Base-by-base conservation (phyloP, 1,140 invertebrate species). In the Holotrichia oblita region DNA sequence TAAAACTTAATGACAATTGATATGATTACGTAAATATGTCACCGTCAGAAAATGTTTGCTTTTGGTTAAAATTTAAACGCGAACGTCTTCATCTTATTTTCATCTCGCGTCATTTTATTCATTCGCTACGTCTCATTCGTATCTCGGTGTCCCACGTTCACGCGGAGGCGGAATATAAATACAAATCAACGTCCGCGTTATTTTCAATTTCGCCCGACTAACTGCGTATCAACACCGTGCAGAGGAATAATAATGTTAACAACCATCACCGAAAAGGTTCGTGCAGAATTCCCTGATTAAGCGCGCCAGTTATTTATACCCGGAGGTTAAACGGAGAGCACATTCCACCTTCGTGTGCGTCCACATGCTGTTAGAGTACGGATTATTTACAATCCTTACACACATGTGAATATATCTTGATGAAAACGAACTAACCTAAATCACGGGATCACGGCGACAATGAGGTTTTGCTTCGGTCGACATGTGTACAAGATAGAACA, bases 271-370 rank as follows among this genome's bases (percentile, higher is more conserved):
- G 48, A 17, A 17, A 55, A 55, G 48, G 48, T 55, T 17, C 48
- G 48, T 55, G 48, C 48, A 55, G 48, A 55, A 55, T 55, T 55
- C 48, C 48, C 48, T 55, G 48, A 55, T 55, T 55, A 55, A 55
- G 17, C 48, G 48, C 48, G 48, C 48, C 48, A 55, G 48, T 55
- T 55, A 55, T 55, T 55, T 55, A 55, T 55, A 55, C 48, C 48
- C 14, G 48, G 48, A 55, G 48, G 48, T 55, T 55, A 55, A 55
- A 17, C 27, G 4, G 27, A 1, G 27, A 34, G 27, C 27, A 34
- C 48, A 55, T 55, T 55, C 48, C 48, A n/a, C 48, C 48, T 55
- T 55, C 48, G 48, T 55, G 48, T 55, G 48, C 48, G 48, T 55
- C 14, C 48, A 6, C 17, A 17, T 55, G 14, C 48, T 17, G 48